Conservation (phyloP, 2,888 invertebrate genomes). For the Agrochola lychnidis region DNA sequence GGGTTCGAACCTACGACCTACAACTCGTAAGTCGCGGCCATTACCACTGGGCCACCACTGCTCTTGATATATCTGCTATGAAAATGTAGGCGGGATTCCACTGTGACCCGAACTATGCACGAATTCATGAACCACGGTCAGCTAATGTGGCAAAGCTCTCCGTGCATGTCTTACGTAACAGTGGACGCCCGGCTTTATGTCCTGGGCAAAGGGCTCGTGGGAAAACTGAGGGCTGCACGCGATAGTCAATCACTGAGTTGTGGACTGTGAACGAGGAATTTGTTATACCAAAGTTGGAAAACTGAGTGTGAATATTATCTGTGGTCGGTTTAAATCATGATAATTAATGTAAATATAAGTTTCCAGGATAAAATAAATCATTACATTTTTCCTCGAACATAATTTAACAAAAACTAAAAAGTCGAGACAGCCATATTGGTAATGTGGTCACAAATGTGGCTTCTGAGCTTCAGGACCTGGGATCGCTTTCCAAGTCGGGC, state of each 20-base stretch:
- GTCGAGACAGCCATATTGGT: too few species aligned
- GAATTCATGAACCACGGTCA: background rate
- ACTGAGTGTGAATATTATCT: background rate
- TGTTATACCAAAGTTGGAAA: background rate
- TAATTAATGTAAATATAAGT: too few species aligned
- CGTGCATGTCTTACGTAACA: background rate
- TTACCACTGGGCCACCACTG: too few species aligned
- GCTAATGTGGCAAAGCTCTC: background rate
- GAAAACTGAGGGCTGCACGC: conserved; percentile 38
- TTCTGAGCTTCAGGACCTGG: too few species aligned
- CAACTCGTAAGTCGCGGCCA: too few species aligned
- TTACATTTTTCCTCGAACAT: too few species aligned
- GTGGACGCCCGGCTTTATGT: conserved; percentile 7
- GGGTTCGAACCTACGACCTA: too few species aligned
- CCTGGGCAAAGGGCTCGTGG: conserved; percentile 46
- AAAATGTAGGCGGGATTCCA: background rate
- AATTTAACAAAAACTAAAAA: too few species aligned
- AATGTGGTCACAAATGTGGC: too few species aligned
- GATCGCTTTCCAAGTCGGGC: too few species aligned
- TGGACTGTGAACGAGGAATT: conserved; percentile 2
- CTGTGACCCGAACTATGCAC: background rate
- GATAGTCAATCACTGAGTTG: conserved; percentile 25
- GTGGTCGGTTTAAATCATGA: background rate
- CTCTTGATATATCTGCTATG: too few species aligned
- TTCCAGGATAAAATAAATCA: too few species aligned